A percentile compares a stretch with the other conserved stretches of the same genome.
These are phyloP conservation scores for Ursus arctos DNA, from an alignment of 2,113 vertebrate species.

Conservation along the genomic window DNA sequence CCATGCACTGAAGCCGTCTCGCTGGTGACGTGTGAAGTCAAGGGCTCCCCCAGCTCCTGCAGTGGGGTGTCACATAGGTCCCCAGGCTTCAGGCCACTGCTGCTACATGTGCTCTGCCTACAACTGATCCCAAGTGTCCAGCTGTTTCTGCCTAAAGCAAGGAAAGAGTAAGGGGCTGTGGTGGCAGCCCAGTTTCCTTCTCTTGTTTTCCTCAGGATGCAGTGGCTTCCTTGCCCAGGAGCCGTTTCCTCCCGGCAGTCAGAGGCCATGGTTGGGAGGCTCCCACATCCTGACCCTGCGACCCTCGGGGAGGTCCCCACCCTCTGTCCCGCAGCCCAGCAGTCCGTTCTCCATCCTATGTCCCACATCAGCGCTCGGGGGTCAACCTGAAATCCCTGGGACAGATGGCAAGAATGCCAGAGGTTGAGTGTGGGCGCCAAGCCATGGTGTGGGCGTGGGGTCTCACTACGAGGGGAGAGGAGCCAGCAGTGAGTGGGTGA, in stretches of 20 bases:
- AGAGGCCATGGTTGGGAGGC: conserved; percentile 69
- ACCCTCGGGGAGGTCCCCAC: not conserved
- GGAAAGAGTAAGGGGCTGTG: conserved; percentile 13
- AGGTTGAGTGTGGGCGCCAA: not conserved
- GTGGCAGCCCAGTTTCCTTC: conserved; percentile 21
- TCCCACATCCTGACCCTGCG: conserved; percentile 69
- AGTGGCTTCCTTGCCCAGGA: conserved; percentile 79
- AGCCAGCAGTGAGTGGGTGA: not conserved
- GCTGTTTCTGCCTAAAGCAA: not conserved
- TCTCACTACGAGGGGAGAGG: not conserved
- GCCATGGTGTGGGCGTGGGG: not conserved
- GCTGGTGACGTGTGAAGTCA: not conserved
- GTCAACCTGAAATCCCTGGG: not conserved
- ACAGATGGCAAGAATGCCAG: not conserved
- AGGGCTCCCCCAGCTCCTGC: not conserved
- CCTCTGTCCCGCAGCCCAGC: not conserved
- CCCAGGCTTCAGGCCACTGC: not conserved
- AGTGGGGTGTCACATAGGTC: not conserved
- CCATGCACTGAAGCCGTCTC: not conserved
- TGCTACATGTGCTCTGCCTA: rapidly evolving
- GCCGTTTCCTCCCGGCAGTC: conserved; percentile 80
- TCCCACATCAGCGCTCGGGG: not conserved
- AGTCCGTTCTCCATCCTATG: not conserved
- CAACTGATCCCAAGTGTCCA: rapidly evolving
- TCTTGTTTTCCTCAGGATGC: conserved; percentile 73